phyloP scores from a whole-genome alignment of 92 coral and sea anemone genomes.

The Umimayanthus chanpuru region DNA sequence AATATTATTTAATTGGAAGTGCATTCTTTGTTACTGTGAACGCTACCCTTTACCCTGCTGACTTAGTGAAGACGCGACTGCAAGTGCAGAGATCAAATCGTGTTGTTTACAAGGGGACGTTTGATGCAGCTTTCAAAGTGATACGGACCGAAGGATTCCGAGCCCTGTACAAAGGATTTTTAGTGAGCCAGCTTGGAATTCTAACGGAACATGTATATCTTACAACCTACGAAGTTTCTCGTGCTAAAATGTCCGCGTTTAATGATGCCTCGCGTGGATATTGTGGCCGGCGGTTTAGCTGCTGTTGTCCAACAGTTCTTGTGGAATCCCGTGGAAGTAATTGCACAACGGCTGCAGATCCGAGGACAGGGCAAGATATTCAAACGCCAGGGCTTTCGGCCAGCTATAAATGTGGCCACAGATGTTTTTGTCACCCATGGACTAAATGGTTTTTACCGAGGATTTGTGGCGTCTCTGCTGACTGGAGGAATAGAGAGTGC shows the following conservation, averaged over 20 bases:
- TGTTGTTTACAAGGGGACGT: constrained; percentile 74
- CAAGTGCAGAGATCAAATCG: constrained; percentile 79
- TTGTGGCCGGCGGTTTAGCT: constrained; percentile 89
- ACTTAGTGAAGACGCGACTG: constrained; percentile 89
- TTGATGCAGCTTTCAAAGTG: constrained; percentile 83
- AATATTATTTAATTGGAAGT: constrained; percentile 71
- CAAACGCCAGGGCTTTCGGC: constrained; percentile 54
- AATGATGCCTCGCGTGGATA: constrained; percentile 85
- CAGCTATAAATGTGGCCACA: constrained; percentile 62
- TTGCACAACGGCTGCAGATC: constrained; percentile 71
- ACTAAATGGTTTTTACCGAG: constrained; percentile 78
- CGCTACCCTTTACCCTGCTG: constrained; percentile 76
- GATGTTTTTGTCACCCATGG: constrained; percentile 78
- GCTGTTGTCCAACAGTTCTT: constrained; percentile 80
- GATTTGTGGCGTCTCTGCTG: constrained; percentile 81
- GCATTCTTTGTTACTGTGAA: constrained; percentile 69
- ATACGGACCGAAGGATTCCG: constrained; percentile 80
- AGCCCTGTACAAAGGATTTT: constrained; percentile 85
- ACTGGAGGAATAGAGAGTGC: constrained; percentile 84
- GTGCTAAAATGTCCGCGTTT: constrained; percentile 69
- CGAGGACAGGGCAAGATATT: constrained; percentile 56
- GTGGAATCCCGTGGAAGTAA: constrained; percentile 81
- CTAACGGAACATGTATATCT: constrained; percentile 85
- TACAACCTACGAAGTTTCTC: constrained; percentile 84
- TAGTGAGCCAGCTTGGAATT: constrained; percentile 76